Evolutionary conservation across 2,888 invertebrate species (phyloP).

Genomic region (Thysanoteuthis rhombus): DNA sequence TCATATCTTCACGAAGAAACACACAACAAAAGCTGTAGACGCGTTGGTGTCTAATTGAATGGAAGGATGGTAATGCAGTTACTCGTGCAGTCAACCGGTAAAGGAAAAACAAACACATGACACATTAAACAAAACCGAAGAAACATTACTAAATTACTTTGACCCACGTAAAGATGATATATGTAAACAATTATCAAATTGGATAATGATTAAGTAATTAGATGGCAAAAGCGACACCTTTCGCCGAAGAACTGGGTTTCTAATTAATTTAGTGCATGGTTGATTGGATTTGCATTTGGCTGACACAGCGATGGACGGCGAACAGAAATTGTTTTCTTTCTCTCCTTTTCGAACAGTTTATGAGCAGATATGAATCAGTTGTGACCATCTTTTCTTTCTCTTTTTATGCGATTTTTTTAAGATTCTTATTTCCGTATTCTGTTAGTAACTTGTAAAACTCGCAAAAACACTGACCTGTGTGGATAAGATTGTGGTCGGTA

Average conservation of each 20-base stretch:
- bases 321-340: background rate
- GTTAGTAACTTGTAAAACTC: too few species aligned
- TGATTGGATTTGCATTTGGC: background rate
- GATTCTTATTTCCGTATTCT: too few species aligned
- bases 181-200: background rate
- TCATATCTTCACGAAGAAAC: too few species aligned
- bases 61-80: too few species aligned
- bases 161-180: background rate
- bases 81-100: too few species aligned
- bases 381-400: background rate
- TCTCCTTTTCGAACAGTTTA: background rate
- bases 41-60: too few species aligned
- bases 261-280: background rate
- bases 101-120: too few species aligned
- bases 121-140: too few species aligned
- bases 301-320: background rate
- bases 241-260: background rate
- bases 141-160: too few species aligned
- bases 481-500: background rate
- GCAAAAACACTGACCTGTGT: background rate
- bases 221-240: background rate
- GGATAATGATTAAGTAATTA: background rate
- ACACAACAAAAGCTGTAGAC: too few species aligned
- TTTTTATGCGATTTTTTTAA: too few species aligned
- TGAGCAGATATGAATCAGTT: background rate